These are phyloP conservation scores for Eumacrocentrus americanus DNA, from an alignment of 2,888 invertebrate species.

Conservation along the genomic window DNA sequence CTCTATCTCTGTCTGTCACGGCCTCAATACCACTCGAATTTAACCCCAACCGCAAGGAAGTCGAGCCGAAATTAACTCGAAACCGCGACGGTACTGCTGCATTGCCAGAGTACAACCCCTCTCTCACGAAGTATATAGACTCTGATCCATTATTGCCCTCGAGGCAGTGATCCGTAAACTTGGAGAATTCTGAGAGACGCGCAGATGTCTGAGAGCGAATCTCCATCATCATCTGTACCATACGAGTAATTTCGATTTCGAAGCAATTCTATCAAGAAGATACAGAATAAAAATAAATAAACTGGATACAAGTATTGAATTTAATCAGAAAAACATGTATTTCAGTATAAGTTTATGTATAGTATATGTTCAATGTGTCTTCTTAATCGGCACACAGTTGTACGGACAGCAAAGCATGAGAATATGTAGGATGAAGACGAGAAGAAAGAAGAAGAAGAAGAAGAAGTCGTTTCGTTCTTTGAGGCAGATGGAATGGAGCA, in stretches of 20 bases:
- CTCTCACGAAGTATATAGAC: constrained; percentile 10
- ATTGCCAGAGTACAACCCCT: constrained; percentile 9
- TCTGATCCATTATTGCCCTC: constrained; percentile 26
- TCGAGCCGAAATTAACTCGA: constrained; percentile 32
- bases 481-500: constrained; percentile 24
- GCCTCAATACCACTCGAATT: constrained; percentile 23
- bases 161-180: constrained; percentile 26
- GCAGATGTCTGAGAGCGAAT: constrained; percentile 1
- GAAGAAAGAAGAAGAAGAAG: constrained; percentile 1
- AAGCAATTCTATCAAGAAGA: not conserved
- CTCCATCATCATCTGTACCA: constrained; percentile 13
- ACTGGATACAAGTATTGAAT: no score
- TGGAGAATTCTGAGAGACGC: constrained; percentile 12
- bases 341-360: no score
- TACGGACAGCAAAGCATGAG: not conserved
- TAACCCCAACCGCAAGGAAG: constrained; percentile 25
- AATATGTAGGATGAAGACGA: not conserved
- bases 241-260: not conserved
- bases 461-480: constrained; percentile 20
- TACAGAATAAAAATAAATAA: no score
- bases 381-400: not conserved
- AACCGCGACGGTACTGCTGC: constrained; percentile 19
- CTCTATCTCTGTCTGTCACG: constrained; percentile 8
- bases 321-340: no score
- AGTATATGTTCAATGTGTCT: no score